Evolutionary conservation across 2,113 vertebrate species (phyloP), one percentile per base, ranked within the genome.

Genomic region (Aphelocoma coerulescens): DNA sequence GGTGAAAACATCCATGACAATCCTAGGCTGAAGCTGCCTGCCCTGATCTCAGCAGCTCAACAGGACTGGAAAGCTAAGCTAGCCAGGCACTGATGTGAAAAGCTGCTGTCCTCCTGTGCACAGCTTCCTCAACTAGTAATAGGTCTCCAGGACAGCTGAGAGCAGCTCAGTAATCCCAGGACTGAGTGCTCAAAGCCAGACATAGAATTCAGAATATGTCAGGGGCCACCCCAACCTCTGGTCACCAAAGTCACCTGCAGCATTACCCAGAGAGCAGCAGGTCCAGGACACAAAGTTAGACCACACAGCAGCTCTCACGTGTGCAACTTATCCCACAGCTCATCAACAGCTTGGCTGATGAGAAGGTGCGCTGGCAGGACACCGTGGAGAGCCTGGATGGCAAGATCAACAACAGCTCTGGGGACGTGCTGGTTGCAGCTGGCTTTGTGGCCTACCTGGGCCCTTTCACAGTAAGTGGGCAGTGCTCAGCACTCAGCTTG

Each of bases 361-460:
- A 99, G 96, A 98, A 98, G 79, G 97, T 98, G 55, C 98, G 98
- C 81, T 99, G 99, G 99, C 98, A 97, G 85, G 98, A 99, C 71
- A 98, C 98, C 0, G 98, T 99, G 21, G 95, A 98, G 93, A 97
- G 97, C 88, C 97, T 99, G 97, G 98, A 99, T 69, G 96, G 98
- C 95, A 98, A 98, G 97, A 97, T 99, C 59, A 94, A 97, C 93
- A 99, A 99, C 46, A 98, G 99, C 39, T 94, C 96, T 1, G 99
- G 99, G 13, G 98, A 99, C 1, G 88, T 99, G 81, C 97, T 99
- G 65, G 91, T 99, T 18, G 97, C 98, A 51, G 98, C 99, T 16
- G 99, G 98, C 95, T 99, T 98, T 46, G 89, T 99, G 44, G 98
- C 99, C 49, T 99, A 99, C 96, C 97, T 99, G 81, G 99, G 99